A percentile compares a stretch with the other conserved stretches of the same genome.
phyloP scores from a whole-genome alignment of 2,797 vertebrate genomes.

The Lagodon rhomboides region DNA sequence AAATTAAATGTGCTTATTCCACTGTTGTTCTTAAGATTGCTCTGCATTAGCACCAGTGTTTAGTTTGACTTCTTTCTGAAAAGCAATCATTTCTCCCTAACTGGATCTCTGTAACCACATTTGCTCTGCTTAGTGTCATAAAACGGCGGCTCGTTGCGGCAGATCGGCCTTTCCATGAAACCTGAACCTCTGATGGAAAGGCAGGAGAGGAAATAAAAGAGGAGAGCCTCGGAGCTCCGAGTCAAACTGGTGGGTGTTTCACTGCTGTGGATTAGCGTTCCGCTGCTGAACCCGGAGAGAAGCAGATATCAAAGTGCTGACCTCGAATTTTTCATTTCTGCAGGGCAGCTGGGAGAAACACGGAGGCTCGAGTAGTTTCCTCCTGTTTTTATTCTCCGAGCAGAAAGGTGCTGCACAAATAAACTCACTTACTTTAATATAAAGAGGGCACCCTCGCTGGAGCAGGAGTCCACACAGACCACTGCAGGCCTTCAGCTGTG shows the following conservation, averaged over 20 bases:
- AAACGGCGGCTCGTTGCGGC: slow-evolving; percentile 4
- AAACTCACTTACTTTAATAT: background rate
- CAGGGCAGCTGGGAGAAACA: slow-evolving; percentile 5
- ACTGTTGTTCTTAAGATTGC: slow-evolving; percentile 40
- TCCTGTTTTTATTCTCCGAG: background rate
- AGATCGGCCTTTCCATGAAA: slow-evolving; percentile 34
- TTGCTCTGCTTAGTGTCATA: slow-evolving; percentile 54
- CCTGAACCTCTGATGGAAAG: slow-evolving; percentile 27
- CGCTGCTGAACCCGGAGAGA: background rate
- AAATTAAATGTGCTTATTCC: slow-evolving; percentile 59
- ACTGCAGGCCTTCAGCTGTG: background rate
- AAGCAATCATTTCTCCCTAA: slow-evolving; percentile 61
- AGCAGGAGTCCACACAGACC: background rate
- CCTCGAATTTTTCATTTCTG: slow-evolving; percentile 16
- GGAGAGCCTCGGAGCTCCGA: background rate
- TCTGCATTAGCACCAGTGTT: slow-evolving; percentile 44
- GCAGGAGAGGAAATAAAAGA: slow-evolving; percentile 13
- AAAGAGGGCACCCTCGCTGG: background rate
- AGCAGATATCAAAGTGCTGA: slow-evolving; percentile 29
- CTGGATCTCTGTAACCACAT: slow-evolving; percentile 56
- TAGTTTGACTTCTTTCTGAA: slow-evolving; percentile 42
- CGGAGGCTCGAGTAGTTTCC: background rate
- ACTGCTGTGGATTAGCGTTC: background rate
- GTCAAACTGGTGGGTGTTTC: slow-evolving; percentile 32
- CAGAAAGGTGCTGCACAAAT: background rate